Evolutionary conservation across 2,888 invertebrate genomes (phyloP), one percentile per base, ranked within the genome.

Genomic region (Drosophila borborema): DNA sequence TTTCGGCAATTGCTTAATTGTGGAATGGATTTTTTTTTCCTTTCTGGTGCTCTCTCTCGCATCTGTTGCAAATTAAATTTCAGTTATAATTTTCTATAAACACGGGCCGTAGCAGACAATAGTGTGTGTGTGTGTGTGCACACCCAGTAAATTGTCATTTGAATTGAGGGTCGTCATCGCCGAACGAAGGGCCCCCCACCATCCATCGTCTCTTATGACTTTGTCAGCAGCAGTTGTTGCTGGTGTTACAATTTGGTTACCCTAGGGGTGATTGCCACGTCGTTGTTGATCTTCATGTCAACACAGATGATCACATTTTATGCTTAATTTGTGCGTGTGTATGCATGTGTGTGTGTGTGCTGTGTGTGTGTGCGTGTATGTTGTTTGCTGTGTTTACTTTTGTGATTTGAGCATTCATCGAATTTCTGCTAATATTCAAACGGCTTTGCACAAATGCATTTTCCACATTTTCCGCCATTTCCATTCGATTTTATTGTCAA

Each of bases 291-390:
- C 92, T 91, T 88, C 91, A 81, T 92, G 92, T 92, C 92, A 92
- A 92, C 92, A 92, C 92, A 92, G 92, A 92, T 92, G 92, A 92
- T 92, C 92, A 92, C 92, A 92, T 92, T 92, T 92, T 91, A 74
- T 84, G 79, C 82, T 76, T 88, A 88, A 74, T 85, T 87, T 87
- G 58, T 40, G 23, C 49, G 14, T 43, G 12, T 36, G 23, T 18
- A 23, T 59, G 23, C 41, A 34, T 34, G 31, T 12, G 78, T 80
- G 23, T 12, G 34, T 16, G 45, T 20, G 31, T 6, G 28, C 18
- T 80, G 23, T 12, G 34, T 16, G 45, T 20, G 31, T 6, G 28
- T 23, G 64, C 10, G 45, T 59, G 38, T 62, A 18, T 46, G 49
- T 23, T 23, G 53, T 73, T 62, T 69, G 77, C 69, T 69, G 64